A percentile compares a stretch with the other conserved stretches of the same genome.
phyloP scores from a whole-genome alignment of 2,797 vertebrate genomes.

The Masticophis lateralis region DNA sequence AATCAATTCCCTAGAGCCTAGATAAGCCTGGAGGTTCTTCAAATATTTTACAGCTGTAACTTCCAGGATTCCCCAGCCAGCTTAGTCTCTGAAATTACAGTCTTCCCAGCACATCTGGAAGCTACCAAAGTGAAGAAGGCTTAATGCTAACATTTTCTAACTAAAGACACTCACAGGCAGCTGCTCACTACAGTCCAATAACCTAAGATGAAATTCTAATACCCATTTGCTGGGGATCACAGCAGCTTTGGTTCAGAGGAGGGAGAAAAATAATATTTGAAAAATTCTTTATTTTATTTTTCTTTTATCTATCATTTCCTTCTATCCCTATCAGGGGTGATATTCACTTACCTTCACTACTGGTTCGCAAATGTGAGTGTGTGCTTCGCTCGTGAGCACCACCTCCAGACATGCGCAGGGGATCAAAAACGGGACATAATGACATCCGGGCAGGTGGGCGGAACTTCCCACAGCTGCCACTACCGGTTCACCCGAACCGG shows the following conservation, averaged over 20 bases:
- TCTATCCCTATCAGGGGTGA: background rate
- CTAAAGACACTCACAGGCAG: background rate
- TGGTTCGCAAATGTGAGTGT: too few species aligned
- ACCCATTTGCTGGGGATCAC: background rate
- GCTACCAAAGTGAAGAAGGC: background rate
- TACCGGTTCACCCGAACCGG: too few species aligned
- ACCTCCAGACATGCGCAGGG: too few species aligned
- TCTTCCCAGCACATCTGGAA: background rate
- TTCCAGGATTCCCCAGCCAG: background rate
- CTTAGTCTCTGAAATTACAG: background rate
- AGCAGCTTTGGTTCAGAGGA: background rate
- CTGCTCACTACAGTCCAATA: background rate
- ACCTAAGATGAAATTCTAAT: background rate
- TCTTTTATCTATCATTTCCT: background rate
- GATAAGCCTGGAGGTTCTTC: background rate
- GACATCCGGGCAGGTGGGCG: too few species aligned
- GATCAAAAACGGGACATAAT: too few species aligned
- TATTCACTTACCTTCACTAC: too few species aligned
- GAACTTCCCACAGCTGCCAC: fast-evolving
- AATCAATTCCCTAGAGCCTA: background rate
- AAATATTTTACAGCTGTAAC: background rate
- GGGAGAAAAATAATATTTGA: background rate
- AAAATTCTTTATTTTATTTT: background rate
- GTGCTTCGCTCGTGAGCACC: too few species aligned
- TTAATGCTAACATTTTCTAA: background rate